A percentile compares a stretch with the other conserved stretches of the same genome.
Evolutionary conservation across 1,140 invertebrate genomes (phyloP).

Genomic region (Zelostemma sp.): DNA sequence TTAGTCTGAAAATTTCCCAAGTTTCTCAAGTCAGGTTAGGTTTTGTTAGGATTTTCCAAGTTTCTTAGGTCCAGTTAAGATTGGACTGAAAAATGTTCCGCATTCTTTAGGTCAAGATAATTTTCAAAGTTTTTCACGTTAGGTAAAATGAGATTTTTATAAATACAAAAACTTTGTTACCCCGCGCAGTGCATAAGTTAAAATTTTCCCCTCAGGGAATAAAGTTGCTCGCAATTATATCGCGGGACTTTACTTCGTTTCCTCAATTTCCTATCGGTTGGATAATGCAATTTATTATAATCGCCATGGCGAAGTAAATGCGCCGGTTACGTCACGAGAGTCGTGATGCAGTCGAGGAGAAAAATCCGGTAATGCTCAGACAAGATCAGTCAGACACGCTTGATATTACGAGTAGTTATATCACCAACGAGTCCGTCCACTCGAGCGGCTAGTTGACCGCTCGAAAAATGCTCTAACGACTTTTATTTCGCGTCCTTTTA

Average conservation of each 20-base stretch:
- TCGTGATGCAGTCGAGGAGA: slow-evolving; percentile 38
- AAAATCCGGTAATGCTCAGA: slow-evolving; percentile 42
- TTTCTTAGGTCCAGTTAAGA: too few species aligned
- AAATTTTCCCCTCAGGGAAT: too few species aligned
- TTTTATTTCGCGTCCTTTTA: background rate
- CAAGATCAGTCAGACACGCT: slow-evolving; percentile 29
- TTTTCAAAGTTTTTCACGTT: too few species aligned
- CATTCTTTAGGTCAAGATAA: too few species aligned
- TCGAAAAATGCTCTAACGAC: background rate
- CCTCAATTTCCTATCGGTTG: slow-evolving; percentile 12
- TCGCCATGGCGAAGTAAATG: background rate
- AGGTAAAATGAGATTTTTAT: too few species aligned
- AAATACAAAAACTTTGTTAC: too few species aligned
- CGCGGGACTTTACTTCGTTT: background rate
- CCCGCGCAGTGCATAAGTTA: too few species aligned
- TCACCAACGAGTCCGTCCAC: slow-evolving; percentile 10
- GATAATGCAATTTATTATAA: slow-evolving; percentile 17
- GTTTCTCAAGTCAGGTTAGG: too few species aligned
- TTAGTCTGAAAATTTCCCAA: too few species aligned
- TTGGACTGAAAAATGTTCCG: too few species aligned
- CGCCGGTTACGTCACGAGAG: slow-evolving; percentile 21
- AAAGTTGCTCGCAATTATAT: too few species aligned
- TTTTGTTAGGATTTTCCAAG: too few species aligned
- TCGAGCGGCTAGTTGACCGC: background rate
- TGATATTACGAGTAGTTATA: slow-evolving; percentile 32